Evolutionary conservation across 2,797 vertebrate genomes (phyloP).

Genomic region (Sarcoramphus papa): DNA sequence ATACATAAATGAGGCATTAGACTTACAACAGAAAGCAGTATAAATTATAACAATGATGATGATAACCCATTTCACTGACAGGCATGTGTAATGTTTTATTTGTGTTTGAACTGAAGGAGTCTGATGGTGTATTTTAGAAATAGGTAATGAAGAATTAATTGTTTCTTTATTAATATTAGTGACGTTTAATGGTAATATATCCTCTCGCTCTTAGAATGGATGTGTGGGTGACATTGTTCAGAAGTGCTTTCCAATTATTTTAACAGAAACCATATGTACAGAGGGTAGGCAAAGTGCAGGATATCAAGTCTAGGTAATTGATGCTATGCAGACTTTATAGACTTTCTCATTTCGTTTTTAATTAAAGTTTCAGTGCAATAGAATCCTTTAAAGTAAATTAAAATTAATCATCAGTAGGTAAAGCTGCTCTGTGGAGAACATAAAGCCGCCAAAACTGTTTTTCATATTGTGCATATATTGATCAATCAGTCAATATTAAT

Average conservation of each 20-base stretch:
- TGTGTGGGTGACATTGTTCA: constrained; percentile 71
- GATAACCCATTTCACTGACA: constrained; percentile 49
- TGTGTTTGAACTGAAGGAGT: constrained; percentile 42
- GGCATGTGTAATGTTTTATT: constrained; percentile 53
- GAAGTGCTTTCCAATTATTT: constrained; percentile 59
- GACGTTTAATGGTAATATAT: constrained; percentile 67
- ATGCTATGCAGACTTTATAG: constrained; percentile 61
- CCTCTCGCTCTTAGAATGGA: constrained; percentile 60
- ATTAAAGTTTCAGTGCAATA: constrained; percentile 64
- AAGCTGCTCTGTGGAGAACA: constrained; percentile 40
- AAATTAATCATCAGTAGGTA: constrained; percentile 64
- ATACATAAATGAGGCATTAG: constrained; percentile 45
- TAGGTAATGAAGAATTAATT: constrained; percentile 63
- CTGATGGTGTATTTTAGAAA: constrained; percentile 53
- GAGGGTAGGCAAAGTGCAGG: constrained; percentile 22
- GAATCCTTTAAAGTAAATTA: constrained; percentile 69
- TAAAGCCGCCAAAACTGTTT: constrained; percentile 56
- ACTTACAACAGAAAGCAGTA: constrained; percentile 8
- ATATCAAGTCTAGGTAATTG: constrained; percentile 43
- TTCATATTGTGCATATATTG: constrained; percentile 64
- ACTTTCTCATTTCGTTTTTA: constrained; percentile 61
- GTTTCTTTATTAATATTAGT: constrained; percentile 68
- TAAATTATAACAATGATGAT: constrained; percentile 45
- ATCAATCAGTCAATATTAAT: constrained; percentile 59
- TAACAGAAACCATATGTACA: constrained; percentile 72